Conservation (phyloP, 2,888 invertebrate species). For the Lagria hirta region DNA sequence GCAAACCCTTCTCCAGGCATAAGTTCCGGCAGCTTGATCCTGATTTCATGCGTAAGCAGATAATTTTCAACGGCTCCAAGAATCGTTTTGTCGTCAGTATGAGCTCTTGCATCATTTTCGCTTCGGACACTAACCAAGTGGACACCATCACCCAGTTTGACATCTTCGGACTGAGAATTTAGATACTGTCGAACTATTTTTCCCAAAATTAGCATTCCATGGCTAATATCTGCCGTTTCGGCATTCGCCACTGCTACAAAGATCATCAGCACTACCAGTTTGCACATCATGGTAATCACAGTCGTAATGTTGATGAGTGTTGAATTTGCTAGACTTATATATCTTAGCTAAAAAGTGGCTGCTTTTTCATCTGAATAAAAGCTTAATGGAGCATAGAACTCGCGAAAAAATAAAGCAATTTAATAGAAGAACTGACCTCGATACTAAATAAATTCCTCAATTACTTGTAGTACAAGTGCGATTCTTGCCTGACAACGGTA, state of each 20-base stretch:
- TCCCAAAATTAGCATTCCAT: conserved; percentile 46
- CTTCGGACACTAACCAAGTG: conserved; percentile 62
- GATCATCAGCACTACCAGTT: conserved; percentile 41
- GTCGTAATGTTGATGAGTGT: no score
- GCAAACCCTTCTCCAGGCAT: conserved; percentile 64
- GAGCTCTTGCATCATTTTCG: conserved; percentile 54
- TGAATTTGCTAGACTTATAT: conserved; percentile 20
- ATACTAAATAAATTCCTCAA: conserved; percentile 29
- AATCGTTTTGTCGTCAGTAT: conserved; percentile 57
- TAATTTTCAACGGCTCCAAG: conserved; percentile 66
- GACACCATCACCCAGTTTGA: conserved; percentile 65
- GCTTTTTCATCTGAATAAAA: conserved; percentile 44
- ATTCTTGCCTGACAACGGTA: conserved; percentile 21
- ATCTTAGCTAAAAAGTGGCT: conserved; percentile 25
- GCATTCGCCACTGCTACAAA: conserved; percentile 11
- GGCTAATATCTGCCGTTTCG: conserved; percentile 38
- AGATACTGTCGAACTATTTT: conserved; percentile 58
- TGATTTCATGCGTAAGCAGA: conserved; percentile 70
- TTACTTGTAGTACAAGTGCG: conserved; percentile 28
- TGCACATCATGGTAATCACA: conserved; percentile 46
- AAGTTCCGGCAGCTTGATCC: conserved; percentile 69
- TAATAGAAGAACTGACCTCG: conserved; percentile 45
- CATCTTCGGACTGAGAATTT: conserved; percentile 57
- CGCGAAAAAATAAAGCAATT: conserved; percentile 44
- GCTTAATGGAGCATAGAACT: conserved; percentile 54